These are phyloP conservation scores for Paelopatides confundens DNA, from an alignment of 53 echinoderm and acorn worm genomes.

Conservation along the genomic window DNA sequence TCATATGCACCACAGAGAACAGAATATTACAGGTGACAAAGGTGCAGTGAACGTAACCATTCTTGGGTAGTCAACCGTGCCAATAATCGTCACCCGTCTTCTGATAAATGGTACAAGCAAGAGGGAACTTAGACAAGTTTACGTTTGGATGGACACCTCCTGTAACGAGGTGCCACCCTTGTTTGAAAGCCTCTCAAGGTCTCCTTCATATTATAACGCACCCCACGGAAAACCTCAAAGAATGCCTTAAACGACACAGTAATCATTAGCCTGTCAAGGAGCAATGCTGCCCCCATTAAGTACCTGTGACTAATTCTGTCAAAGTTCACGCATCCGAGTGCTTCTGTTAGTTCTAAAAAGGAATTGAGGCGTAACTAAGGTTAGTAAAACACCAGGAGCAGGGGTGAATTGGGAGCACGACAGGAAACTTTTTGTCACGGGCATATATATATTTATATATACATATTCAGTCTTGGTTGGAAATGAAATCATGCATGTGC, in stretches of 20 bases:
- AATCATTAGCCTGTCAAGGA: background rate
- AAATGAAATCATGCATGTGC: too few species aligned
- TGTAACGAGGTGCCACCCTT: slow-evolving; percentile 27
- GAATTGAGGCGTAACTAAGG: background rate
- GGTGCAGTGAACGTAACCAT: background rate
- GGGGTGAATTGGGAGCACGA: too few species aligned
- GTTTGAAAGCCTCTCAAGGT: background rate
- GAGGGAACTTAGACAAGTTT: slow-evolving; percentile 6
- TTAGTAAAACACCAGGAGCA: background rate
- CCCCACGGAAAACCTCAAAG: background rate
- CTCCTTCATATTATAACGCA: background rate
- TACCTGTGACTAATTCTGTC: slow-evolving; percentile 8
- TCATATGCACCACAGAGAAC: background rate
- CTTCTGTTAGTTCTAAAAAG: background rate
- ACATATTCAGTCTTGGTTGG: too few species aligned
- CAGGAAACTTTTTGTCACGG: too few species aligned
- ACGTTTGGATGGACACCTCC: slow-evolving; percentile 20
- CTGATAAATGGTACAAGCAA: slow-evolving; percentile 26
- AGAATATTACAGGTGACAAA: background rate
- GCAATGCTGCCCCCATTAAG: background rate
- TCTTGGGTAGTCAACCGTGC: slow-evolving; percentile 32
- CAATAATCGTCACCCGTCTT: background rate
- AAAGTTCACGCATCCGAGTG: background rate
- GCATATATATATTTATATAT: too few species aligned
- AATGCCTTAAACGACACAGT: background rate